Evolutionary conservation across 2,113 vertebrate genomes (phyloP), one percentile per base, ranked within the genome.

Genomic region (Romanogobio albipinnatus): DNA sequence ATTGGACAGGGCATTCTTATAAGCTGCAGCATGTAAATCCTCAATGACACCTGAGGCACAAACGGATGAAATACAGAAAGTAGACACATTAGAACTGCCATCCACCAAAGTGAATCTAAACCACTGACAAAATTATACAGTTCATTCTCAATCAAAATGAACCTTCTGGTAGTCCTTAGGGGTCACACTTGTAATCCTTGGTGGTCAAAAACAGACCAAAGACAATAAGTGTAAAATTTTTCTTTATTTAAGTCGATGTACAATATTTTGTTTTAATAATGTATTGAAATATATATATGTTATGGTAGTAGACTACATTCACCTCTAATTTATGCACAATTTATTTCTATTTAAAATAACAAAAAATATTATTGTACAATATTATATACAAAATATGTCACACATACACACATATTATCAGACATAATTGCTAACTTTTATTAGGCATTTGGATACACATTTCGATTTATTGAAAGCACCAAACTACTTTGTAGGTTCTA

Each of bases 1-100:
- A 90, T 99, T 99, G 86, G 94, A 93, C 82, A 99, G 94, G 61
- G 96, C 87, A 43, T 96, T 96, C 90, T 96, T 96, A 79, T 97
- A 99, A 85, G 98, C 96, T 24, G 93, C 96, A 84, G 90, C 91
- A 83, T 99, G 98, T 85, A 99, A 90, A 87, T 93, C 95, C 91
- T 99, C 98, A 85, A 99, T 87, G 84, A 99, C 87, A 89, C 87
- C 98, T 99, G 84, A 43, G 39, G 29, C 90, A 83, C 36, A 71
- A 26, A 89, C 19, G 64, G 47, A 56, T 19, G 9, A 68, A 59
- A 14, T 15, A 26, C 0, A 29, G 47, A 62, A 62, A 7, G 3
- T 29, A 33, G 56, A 36, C 49, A 24, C 47, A 26, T 36, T 15
- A n/a, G 22, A 26, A 81, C 39, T 14, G 36, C 61, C 15, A 86